These are phyloP conservation scores for Xestia xanthographa DNA, from an alignment of 2,888 invertebrate genomes.

Conservation along the genomic window DNA sequence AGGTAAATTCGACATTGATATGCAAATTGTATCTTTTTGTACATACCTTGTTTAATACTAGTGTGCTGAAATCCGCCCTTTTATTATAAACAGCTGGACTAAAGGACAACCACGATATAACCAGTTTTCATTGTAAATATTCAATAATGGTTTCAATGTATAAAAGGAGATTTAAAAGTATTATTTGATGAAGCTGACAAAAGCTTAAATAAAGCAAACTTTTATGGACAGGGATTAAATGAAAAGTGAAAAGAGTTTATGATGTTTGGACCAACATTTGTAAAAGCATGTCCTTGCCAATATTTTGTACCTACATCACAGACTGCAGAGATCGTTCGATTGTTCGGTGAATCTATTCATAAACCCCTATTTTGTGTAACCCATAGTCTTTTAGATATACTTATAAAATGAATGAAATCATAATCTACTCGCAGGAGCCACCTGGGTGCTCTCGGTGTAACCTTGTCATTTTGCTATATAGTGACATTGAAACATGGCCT, in stretches of 20 bases:
- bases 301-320: neutral
- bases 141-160: neutral
- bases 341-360: neutral
- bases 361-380: neutral
- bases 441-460: no score
- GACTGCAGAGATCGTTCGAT: neutral
- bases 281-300: neutral
- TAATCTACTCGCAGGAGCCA: no score
- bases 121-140: constrained; percentile 6
- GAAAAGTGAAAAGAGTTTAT: neutral
- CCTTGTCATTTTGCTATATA: no score
- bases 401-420: no score
- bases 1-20: neutral
- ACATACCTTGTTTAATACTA: neutral
- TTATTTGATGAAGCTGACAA: neutral
- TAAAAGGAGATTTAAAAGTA: neutral
- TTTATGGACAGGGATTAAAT: neutral
- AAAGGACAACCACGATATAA: neutral
- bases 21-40: neutral
- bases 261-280: neutral
- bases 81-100: neutral
- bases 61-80: no score
- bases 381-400: neutral
- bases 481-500: no score
- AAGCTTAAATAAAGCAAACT: neutral